These are phyloP conservation scores for Calonectris borealis DNA, from an alignment of 2,113 vertebrate species.

Conservation along the genomic window DNA sequence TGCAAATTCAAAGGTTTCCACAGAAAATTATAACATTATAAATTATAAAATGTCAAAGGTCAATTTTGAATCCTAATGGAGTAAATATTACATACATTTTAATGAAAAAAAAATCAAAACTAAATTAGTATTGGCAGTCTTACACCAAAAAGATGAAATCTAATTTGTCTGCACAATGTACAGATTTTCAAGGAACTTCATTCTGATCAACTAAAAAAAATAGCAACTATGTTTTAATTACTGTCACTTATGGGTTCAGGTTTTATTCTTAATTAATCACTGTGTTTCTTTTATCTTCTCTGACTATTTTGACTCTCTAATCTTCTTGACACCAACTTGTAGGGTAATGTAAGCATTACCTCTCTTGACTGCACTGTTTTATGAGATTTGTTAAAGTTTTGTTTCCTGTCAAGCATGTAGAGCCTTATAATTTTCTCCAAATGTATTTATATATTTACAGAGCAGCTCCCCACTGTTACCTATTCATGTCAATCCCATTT, in stretches of 20 bases:
- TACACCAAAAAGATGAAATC: neutral
- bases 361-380: neutral
- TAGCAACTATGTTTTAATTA: neutral
- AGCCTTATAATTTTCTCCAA: neutral
- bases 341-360: neutral
- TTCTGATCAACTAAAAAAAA: neutral
- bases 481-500: neutral
- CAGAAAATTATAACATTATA: neutral
- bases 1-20: neutral
- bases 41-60: neutral
- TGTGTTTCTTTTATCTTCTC: neutral
- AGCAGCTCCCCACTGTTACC: neutral
- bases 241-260: rapidly evolving
- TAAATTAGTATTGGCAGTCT: neutral
- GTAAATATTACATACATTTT: neutral
- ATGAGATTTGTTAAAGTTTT: neutral
- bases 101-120: neutral
- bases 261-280: neutral
- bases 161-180: neutral
- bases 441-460: neutral
- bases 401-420: neutral
- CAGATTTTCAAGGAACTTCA: neutral
- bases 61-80: neutral
- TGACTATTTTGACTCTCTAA: neutral
- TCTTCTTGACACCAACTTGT: neutral